Evolutionary conservation across 1,140 invertebrate genomes (phyloP).

Genomic region (Aphaenogaster rudis): DNA sequence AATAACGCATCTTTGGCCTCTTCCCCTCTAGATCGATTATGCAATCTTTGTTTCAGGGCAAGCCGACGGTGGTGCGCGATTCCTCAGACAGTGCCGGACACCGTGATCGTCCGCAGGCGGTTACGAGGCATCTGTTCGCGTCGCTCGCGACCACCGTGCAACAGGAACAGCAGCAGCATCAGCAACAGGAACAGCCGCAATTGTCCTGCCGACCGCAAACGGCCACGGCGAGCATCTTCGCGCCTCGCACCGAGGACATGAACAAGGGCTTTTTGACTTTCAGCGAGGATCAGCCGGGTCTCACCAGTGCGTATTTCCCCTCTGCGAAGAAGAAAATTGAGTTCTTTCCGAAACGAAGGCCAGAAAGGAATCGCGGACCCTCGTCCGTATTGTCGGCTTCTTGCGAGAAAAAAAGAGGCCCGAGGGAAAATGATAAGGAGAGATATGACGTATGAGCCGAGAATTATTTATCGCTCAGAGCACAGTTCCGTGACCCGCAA

Average conservation of each 20-base stretch:
- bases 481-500: not conserved
- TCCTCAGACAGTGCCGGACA: constrained; percentile 35
- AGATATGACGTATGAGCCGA: not conserved
- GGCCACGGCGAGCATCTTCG: constrained; percentile 93
- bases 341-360: not conserved
- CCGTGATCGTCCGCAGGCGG: constrained; percentile 73
- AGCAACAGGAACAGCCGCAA: constrained; percentile 76
- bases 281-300: constrained; percentile 93
- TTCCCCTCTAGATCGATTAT: constrained; percentile 3
- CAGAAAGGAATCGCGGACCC: not conserved
- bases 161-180: constrained; percentile 60
- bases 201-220: constrained; percentile 87
- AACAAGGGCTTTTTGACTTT: constrained; percentile 96
- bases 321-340: not conserved
- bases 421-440: not conserved
- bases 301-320: constrained; percentile 92
- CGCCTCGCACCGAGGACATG: constrained; percentile 96
- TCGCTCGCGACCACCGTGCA: constrained; percentile 75
- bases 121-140: constrained; percentile 84
- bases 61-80: constrained; percentile 76
- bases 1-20: constrained; percentile 24
- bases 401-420: not conserved
- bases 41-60: constrained; percentile 71
- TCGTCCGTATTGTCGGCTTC: not conserved
- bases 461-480: constrained; percentile 29